Evolutionary conservation across 2,113 vertebrate genomes (phyloP).

Genomic region (Cephalopterus ornatus): DNA sequence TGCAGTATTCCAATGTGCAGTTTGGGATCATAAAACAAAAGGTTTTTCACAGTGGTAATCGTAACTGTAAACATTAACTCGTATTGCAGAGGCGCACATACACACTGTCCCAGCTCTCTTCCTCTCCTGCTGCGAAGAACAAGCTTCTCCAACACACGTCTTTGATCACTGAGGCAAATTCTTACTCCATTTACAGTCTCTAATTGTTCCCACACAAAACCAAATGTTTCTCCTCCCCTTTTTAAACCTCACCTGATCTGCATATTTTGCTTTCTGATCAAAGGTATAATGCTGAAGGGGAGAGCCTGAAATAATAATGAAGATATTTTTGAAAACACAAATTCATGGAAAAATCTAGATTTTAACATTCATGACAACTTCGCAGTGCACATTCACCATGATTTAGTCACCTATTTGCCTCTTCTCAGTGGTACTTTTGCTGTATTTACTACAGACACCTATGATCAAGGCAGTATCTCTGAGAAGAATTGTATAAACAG

Average conservation of each 20-base stretch:
- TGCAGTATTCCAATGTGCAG: background rate
- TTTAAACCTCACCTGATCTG: background rate
- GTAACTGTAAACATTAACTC: background rate
- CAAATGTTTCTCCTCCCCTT: background rate
- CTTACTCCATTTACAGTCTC: slow-evolving; percentile 18
- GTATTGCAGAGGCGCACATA: background rate
- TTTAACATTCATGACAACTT: slow-evolving; percentile 56
- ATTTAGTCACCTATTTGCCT: slow-evolving; percentile 37
- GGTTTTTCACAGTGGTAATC: background rate
- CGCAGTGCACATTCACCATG: background rate
- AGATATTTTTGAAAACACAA: slow-evolving; percentile 42
- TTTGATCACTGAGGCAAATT: background rate
- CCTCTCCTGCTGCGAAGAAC: background rate
- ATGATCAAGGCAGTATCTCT: slow-evolving; percentile 53
- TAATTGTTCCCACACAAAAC: slow-evolving; percentile 5
- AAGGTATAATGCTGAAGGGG: background rate
- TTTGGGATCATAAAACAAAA: background rate
- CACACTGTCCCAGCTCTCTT: background rate
- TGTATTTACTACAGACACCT: slow-evolving; percentile 48
- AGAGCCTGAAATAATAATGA: slow-evolving; percentile 43
- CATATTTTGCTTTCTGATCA: slow-evolving; percentile 24
- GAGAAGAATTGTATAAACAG: slow-evolving; percentile 59
- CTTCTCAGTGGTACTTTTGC: background rate
- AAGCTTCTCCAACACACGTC: background rate
- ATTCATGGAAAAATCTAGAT: slow-evolving; percentile 14